These are phyloP conservation scores for Trichomycterus rosablanca DNA, from an alignment of 2,113 vertebrate species.

Conservation along the genomic window DNA sequence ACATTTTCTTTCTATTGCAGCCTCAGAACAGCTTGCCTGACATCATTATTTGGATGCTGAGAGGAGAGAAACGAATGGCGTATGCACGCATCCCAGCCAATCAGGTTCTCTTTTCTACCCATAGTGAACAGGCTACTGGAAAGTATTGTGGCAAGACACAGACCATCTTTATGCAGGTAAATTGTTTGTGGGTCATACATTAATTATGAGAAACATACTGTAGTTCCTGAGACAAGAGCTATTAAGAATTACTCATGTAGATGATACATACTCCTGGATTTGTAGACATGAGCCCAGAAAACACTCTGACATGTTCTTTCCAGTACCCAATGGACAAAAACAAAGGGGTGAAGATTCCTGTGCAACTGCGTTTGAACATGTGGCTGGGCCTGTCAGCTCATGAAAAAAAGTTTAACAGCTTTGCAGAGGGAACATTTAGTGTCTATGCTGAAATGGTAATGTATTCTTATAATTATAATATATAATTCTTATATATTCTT, in stretches of 20 bases:
- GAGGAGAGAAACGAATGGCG: conserved; percentile 88
- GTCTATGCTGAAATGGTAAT: conserved; percentile 87
- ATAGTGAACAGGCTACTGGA: conserved; percentile 77
- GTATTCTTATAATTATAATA: too few species aligned
- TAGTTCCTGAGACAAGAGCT: background rate
- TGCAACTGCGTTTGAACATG: conserved; percentile 83
- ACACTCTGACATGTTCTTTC: conserved; percentile 75
- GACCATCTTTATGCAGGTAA: conserved; percentile 87
- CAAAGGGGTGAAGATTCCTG: conserved; percentile 82
- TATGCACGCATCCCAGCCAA: conserved; percentile 88
- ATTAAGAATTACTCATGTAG: background rate
- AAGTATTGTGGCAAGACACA: conserved; percentile 85
- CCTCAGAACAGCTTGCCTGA: conserved; percentile 97
- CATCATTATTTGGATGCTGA: conserved; percentile 96
- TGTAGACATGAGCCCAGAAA: conserved; percentile 50
- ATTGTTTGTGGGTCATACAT: background rate
- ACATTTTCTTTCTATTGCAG: conserved; percentile 55
- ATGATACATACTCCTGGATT: background rate
- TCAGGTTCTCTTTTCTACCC: conserved; percentile 81
- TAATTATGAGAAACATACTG: conserved; percentile 4
- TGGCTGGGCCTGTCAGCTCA: conserved; percentile 88
- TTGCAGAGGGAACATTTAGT: conserved; percentile 87
- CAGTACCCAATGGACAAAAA: conserved; percentile 91
- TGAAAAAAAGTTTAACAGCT: conserved; percentile 94
- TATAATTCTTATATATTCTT: too few species aligned